phyloP scores from a whole-genome alignment of 2,113 vertebrate genomes.

The Miniopterus natalensis region DNA sequence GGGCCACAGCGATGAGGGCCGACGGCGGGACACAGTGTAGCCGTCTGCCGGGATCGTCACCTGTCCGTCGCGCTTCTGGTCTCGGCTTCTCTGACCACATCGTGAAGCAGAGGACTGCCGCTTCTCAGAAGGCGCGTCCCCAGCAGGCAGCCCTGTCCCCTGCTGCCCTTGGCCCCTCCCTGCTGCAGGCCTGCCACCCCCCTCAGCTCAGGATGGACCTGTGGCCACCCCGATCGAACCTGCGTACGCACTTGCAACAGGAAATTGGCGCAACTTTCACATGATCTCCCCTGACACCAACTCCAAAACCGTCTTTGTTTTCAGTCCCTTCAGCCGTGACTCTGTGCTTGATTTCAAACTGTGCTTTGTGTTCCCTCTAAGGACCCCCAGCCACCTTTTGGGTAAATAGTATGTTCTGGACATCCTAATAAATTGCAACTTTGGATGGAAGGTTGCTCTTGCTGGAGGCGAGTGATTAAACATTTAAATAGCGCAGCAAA shows the following conservation, averaged over 20 bases:
- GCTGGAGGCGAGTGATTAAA: slow-evolving; percentile 79
- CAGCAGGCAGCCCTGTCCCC: slow-evolving; percentile 22
- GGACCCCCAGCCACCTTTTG: slow-evolving; percentile 34
- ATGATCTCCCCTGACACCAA: neutral
- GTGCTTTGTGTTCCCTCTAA: neutral
- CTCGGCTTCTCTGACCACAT: slow-evolving; percentile 68
- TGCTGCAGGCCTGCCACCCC: neutral
- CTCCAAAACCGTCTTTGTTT: neutral
- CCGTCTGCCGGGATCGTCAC: slow-evolving; percentile 60
- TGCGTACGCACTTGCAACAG: neutral
- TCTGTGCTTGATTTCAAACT: neutral
- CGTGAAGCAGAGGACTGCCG: slow-evolving; percentile 63
- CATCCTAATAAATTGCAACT: slow-evolving; percentile 71
- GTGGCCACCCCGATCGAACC: neutral
- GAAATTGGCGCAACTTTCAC: neutral
- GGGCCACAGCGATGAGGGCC: neutral
- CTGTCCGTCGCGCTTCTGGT: neutral
- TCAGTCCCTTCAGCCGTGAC: neutral
- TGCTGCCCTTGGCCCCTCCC: neutral
- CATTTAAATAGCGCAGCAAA: slow-evolving; percentile 74
- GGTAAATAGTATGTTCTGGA: neutral
- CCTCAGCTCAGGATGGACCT: accelerated
- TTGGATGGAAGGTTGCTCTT: slow-evolving; percentile 67
- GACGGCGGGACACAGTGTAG: slow-evolving; percentile 22
- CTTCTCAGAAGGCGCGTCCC: slow-evolving; percentile 65